These are phyloP conservation scores for Notospermus geniculatus DNA, from an alignment of 1,140 invertebrate species.

Conservation along the genomic window DNA sequence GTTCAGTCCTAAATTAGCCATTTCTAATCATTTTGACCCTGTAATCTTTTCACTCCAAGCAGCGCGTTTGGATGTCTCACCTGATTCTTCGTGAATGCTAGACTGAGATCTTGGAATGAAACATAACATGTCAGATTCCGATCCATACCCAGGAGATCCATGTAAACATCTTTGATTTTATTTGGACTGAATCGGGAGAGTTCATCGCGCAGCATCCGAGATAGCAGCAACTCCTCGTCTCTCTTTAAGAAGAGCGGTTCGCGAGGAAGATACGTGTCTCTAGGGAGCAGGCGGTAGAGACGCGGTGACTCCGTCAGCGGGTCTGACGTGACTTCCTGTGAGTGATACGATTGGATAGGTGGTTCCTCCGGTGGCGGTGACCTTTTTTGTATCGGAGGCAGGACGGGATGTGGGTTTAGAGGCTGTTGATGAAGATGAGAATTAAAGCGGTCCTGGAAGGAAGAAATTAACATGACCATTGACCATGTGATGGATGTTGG, in stretches of 20 bases:
- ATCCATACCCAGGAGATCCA: background rate
- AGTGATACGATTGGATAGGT: background rate
- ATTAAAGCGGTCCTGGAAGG: conserved; percentile 2
- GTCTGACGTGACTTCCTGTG: background rate
- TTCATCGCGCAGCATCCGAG: background rate
- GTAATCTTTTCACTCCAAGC: no score
- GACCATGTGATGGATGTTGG: conserved; percentile 3
- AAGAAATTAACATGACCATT: background rate
- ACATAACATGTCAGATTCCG: background rate
- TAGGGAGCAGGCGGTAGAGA: background rate
- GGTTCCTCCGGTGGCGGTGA: background rate
- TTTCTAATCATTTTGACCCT: no score
- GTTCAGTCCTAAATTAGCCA: no score
- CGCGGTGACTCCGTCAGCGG: background rate
- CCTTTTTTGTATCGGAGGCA: conserved; percentile 1
- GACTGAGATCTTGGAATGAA: background rate
- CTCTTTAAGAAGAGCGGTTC: background rate
- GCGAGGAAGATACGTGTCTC: background rate
- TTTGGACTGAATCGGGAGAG: background rate
- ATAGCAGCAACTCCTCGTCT: background rate
- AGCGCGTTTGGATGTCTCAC: no score
- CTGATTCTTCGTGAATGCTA: conserved; percentile 9
- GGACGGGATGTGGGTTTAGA: conserved; percentile 2
- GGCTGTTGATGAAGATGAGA: conserved; percentile 6
- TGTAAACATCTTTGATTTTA: conserved; percentile 5